Evolutionary conservation across 2,888 invertebrate genomes (phyloP).

Genomic region (Perithous albicinctus): DNA sequence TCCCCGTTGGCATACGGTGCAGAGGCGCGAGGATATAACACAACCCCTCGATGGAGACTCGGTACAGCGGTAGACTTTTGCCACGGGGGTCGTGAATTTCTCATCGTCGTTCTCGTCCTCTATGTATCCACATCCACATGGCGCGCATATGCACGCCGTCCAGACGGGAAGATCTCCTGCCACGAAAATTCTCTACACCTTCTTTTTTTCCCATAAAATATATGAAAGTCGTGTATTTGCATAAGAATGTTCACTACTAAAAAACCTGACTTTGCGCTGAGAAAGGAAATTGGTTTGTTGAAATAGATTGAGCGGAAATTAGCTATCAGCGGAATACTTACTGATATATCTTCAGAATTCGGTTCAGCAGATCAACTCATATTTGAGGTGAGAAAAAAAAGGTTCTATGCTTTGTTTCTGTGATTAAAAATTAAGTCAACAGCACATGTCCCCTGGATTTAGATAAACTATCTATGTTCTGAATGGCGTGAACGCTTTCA

Average conservation of each 20-base stretch:
- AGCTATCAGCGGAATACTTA: too few relatives aligned
- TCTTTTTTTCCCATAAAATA: conserved; percentile 45
- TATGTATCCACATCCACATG: conserved; percentile 61
- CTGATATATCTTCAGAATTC: too few relatives aligned
- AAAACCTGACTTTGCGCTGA: background rate
- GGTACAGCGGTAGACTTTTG: conserved; percentile 47
- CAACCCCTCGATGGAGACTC: conserved; percentile 48
- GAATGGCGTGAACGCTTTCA: too few relatives aligned
- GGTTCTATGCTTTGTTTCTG: too few relatives aligned
- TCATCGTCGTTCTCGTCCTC: conserved; percentile 28
- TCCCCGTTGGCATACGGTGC: conserved; percentile 42
- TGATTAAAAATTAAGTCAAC: too few relatives aligned
- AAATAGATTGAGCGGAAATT: too few relatives aligned
- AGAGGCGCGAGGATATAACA: conserved; percentile 23
- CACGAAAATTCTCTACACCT: conserved; percentile 55
- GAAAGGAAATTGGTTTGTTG: too few relatives aligned
- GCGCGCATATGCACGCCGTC: conserved; percentile 64
- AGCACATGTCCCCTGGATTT: too few relatives aligned
- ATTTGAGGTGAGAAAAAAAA: too few relatives aligned
- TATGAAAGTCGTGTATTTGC: background rate
- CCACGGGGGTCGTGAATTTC: conserved; percentile 42
- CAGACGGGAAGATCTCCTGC: conserved; percentile 59
- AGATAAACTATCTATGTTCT: too few relatives aligned
- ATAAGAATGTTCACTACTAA: conserved; percentile 11
- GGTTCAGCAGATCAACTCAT: too few relatives aligned